Evolutionary conservation across 2,888 invertebrate species (phyloP), one percentile per base, ranked within the genome.

Genomic region (Tiphia femorata): DNA sequence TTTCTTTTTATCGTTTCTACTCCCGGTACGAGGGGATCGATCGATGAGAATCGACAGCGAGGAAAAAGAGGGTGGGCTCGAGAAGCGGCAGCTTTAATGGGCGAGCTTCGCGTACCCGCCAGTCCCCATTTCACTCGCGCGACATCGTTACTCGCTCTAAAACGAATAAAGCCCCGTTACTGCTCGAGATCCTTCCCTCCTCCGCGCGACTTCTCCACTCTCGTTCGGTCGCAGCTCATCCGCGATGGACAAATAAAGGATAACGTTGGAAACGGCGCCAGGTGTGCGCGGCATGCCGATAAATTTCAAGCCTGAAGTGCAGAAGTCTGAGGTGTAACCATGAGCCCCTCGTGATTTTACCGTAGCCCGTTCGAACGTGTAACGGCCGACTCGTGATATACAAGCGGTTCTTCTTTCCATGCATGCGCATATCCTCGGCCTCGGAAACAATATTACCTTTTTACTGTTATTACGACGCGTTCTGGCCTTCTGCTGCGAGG

Each of bases 391-490:
- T 27, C 44, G 33, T 29, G 44, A 41, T 41, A 33, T 41, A 41
- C 19, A 30, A 17, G 40, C 12, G 41, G 33, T 49, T 49, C 49
- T 44, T 12, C 44, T 10, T 10, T 29, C 7, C 27, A 3, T 12
- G 12, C 10, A 8, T 10, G 23, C 16, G 20, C 27, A 14, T 12
- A 8, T 27, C 27, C 16, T 27, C 42, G 25, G 27, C 17, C 16
- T 43, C 27, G 33, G 54, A 63, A 67, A 67, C 63, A 66, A 64
- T 71, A 71, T 68, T 59, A 56, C 61, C 52, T 55, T 59, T 71
- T 64, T 62, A 68, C 49, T 61, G 65, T 71, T 71, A 71, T 64
- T 68, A 58, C 65, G n/a, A n/a, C n/a, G n/a, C n/a, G n/a, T n/a
- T n/a, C 37, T 37, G n/a, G n/a, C n/a, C n/a, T n/a, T n/a, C n/a